Base-by-base conservation (phyloP, 2,888 invertebrate species). In the Tineola bisselliella region DNA sequence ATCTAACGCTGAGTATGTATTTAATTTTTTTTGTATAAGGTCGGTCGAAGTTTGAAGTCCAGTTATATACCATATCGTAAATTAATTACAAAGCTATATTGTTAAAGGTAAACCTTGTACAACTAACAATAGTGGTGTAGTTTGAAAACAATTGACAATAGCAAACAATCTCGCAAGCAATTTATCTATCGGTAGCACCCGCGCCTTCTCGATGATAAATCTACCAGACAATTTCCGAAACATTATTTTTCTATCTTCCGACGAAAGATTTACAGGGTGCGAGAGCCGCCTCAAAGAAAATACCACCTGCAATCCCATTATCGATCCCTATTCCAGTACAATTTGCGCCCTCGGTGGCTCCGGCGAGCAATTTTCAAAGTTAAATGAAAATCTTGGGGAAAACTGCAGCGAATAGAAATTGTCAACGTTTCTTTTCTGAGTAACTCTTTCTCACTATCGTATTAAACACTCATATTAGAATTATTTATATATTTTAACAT, bases 301-400 rank as follows among this genome's bases (percentile, higher is more conserved):
- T 84, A 78, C 75, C 81, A 80, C 82, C 82, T 82, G 76, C 78
- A 81, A 84, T 83, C 74, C 77, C 74, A 84, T 84, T 84, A 86
- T 84, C 79, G 84, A 84, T 83, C 82, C 81, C 79, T 78, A 79
- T 83, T 80, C 68, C 78, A 76, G 81, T 76, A 79, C 84, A 86
- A 84, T 84, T 84, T 84, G 81, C 78, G 76, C 79, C 74, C 67
- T 74, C 76, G 75, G 77, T 73, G 71, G 73, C 72, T 76, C 76
- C 75, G 74, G 73, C 73, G 68, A 76, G 75, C 84, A 84, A 84
- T 84, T 83, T 84, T 80, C 78, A 81, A 84, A 84, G 77, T 83
- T 86, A 86, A 84, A 86, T 86, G 83, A 84, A 84, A 86, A 86
- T 84, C 83, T 80, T 77, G 75, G 71, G 69, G 73, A 73, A 73